A percentile compares a stretch with the other conserved stretches of the same genome.
Evolutionary conservation across 2,888 invertebrate species (phyloP).

Genomic region (Graphium colonna): DNA sequence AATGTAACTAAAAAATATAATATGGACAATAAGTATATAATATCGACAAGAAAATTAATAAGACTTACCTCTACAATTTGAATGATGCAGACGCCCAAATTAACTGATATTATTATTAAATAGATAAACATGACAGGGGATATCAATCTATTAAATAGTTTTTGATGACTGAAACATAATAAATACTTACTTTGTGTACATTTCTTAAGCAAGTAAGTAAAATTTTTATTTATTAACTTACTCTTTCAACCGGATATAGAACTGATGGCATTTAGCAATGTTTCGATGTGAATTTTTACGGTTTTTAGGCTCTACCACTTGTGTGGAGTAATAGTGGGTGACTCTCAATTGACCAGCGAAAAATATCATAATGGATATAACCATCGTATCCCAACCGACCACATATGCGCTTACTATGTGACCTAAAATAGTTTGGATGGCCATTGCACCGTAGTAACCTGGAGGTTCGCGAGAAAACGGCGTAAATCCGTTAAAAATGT

Average conservation of each 20-base stretch:
- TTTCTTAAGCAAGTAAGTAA: slow-evolving; percentile 19
- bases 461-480: slow-evolving; percentile 49
- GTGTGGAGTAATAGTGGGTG: slow-evolving; percentile 39
- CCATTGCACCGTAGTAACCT: slow-evolving; percentile 52
- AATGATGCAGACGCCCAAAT: slow-evolving; percentile 55
- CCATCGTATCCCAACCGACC: slow-evolving; percentile 54
- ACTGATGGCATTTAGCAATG: slow-evolving; percentile 47
- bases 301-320: slow-evolving; percentile 32
- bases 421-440: slow-evolving; percentile 48
- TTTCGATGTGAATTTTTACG: slow-evolving; percentile 38
- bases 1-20: no score
- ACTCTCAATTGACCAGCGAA: slow-evolving; percentile 57
- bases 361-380: slow-evolving; percentile 56
- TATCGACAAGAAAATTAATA: no score
- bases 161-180: slow-evolving; percentile 42
- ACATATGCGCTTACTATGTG: slow-evolving; percentile 48
- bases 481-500: slow-evolving; percentile 52
- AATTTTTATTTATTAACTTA: slow-evolving; percentile 31
- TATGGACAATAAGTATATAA: no score
- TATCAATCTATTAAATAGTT: slow-evolving; percentile 46
- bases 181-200: neutral
- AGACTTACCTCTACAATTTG: slow-evolving; percentile 50
- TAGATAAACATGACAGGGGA: slow-evolving; percentile 59
- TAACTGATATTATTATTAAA: slow-evolving; percentile 49
- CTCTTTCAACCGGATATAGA: slow-evolving; percentile 33